Evolutionary conservation across 2,888 invertebrate species (phyloP).

Genomic region (Drosophila differens): DNA sequence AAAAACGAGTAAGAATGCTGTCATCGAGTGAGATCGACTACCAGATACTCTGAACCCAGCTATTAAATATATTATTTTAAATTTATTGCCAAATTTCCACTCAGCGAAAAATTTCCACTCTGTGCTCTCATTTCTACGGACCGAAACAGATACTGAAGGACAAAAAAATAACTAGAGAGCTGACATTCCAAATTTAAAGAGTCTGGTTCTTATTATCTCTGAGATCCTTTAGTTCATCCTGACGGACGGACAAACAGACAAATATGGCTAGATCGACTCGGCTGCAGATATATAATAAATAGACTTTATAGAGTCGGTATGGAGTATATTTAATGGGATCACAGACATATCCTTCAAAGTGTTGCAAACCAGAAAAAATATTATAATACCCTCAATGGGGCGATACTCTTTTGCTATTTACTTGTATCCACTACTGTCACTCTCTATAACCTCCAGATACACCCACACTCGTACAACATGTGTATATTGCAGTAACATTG

Average conservation of each 20-base stretch:
- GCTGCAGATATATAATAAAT: too few relatives aligned
- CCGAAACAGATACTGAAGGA: too few relatives aligned
- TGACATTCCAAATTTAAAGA: background rate
- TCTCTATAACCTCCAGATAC: constrained; percentile 32
- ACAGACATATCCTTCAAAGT: background rate
- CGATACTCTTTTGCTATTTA: background rate
- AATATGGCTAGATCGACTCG: background rate
- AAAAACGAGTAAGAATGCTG: background rate
- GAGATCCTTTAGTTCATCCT: background rate
- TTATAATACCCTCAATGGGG: background rate
- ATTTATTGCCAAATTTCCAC: background rate
- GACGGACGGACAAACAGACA: background rate
- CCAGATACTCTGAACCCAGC: background rate
- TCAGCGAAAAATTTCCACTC: background rate
- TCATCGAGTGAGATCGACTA: background rate
- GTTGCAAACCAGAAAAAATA: background rate
- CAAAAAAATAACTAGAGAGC: background rate
- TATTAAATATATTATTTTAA: background rate
- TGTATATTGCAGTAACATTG: constrained; percentile 10
- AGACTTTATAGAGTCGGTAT: background rate
- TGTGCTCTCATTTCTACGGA: background rate
- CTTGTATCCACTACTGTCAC: constrained; percentile 37
- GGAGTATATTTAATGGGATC: background rate
- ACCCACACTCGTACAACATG: background rate
- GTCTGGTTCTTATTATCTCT: background rate